Base-by-base conservation (phyloP, 2,797 vertebrate species). In the Aeoliscus strigatus region DNA sequence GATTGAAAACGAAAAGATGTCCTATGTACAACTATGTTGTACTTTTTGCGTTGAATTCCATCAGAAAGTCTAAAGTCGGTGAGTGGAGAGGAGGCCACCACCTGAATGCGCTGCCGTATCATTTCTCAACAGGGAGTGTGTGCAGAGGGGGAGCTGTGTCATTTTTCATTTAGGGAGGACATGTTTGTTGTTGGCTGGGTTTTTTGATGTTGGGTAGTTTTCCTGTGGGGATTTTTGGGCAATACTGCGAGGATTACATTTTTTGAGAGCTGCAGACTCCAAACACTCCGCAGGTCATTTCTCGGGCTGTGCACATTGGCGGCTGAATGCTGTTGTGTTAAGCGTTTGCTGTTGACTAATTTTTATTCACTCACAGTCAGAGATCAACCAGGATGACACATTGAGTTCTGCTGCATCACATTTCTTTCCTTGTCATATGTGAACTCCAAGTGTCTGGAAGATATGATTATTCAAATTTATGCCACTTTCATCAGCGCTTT, bases 391-490 rank as follows among this genome's bases (percentile, higher is more conserved):
- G 57, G 39, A 51, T 68, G 64, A 70, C 61, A 54, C 52, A 33
- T 10, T 13, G 39, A 44, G 50, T 62, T 77, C 62, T 63, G 53
- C 60, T 14, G 63, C 64, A 57, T 72, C 57, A 35, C 51, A 64
- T 79, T 66, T 63, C 44, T 26, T 72, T 43, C 52, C 70, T 61
- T 73, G 72, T 81, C 70, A 65, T 54, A 66, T 44, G 57, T 76
- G 65, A 81, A 80, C 71, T 66, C 60, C 40, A 42, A 41, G 47
- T 71, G 53, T 57, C 51, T 36, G 45, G 46, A 42, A 73, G 42
- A 60, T 51, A 37, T 37, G 16, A 73, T 79, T 83, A 82, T 77
- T 77, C 39, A 79, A 67, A 77, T 72, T 35, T 63, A 62, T 79
- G 54, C 49, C 41, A 49, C 34, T 73, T 72, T 71, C 68, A 17